Evolutionary conservation across 2,888 invertebrate genomes (phyloP), one percentile per base, ranked within the genome.

Genomic region (Anorthoa munda): DNA sequence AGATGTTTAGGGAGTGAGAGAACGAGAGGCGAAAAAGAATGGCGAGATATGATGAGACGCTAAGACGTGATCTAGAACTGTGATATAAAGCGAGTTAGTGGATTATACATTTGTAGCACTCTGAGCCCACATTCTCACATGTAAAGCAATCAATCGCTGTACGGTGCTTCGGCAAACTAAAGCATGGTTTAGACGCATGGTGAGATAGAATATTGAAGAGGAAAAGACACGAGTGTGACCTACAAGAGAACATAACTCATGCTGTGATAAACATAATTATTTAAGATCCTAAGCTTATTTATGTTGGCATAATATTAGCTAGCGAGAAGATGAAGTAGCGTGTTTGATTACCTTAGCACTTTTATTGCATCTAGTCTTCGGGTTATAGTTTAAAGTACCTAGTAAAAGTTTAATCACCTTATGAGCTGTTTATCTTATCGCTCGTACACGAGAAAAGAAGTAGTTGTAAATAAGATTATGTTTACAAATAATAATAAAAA

Each of bases 271-370:
- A 39, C 39, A 39, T 39, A 39, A 9, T 9, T 39, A 9, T 50
- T 1, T 21, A 53, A 31, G 12, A 39, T 13, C 26, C 31, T 39
- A 39, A 39, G 31, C n/a, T 31, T 13, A 12, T 51, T 39, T 39
- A 13, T 21, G 39, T 39, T 39, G 39, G 39, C 7, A 15, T 23
- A 68, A 31, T 17, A 51, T 50, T 45, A 45, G 23, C 5, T 4
- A 72, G 39, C 18, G 23, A 17, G 23, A n/a, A 58, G 17, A 71
- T 71, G 4, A 23, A 31, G 23, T 55, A 46, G 69, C 53, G 15
- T 31, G 69, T 21, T 11, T 31, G 31, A 18, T 15, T 55, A 2
- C 7, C 12, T 15, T 15, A 15, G 1, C 31, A 48, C 4, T 15
- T 51, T 45, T 72, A 59, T 18, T 56, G 18, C 31, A 26, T 21